Conservation (phyloP, 1,140 invertebrate species). For the Nebria ingens region DNA sequence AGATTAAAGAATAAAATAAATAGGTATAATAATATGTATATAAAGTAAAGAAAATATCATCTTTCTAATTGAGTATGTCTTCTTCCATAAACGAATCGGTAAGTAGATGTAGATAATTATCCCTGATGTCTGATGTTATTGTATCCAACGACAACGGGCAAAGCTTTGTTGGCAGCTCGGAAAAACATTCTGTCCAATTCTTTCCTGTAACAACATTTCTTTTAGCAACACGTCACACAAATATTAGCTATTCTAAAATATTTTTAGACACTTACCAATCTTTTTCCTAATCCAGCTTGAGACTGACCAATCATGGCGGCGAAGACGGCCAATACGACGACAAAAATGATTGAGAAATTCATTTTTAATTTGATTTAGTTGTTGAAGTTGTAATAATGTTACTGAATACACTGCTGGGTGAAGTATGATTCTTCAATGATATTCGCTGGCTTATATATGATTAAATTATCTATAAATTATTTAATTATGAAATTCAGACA, state of each 20-base stretch:
- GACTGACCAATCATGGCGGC: not conserved
- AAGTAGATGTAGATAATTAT: not conserved
- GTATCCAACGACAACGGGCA: conserved; percentile 2
- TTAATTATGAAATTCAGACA: not conserved
- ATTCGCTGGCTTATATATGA: not conserved
- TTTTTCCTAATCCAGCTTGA: not conserved
- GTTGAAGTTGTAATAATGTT: too few species aligned
- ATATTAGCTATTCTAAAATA: not conserved
- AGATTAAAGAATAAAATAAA: too few species aligned
- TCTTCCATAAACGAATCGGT: too few species aligned
- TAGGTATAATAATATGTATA: too few species aligned
- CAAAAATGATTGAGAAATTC: not conserved
- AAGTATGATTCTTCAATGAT: not conserved
- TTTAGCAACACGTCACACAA: not conserved
- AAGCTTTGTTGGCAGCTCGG: not conserved
- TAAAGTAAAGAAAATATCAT: too few species aligned
- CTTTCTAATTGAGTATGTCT: too few species aligned
- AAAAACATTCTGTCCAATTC: conserved; percentile 6
- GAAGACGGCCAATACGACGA: not conserved
- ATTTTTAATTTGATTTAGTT: not conserved
- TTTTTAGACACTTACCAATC: not conserved
- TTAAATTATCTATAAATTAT: not conserved
- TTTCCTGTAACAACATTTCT: conserved; percentile 2
- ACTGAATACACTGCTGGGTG: not conserved
- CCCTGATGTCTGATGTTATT: not conserved